Conservation (phyloP, 2,797 vertebrate genomes). For the Otolemur crassicaudatus region DNA sequence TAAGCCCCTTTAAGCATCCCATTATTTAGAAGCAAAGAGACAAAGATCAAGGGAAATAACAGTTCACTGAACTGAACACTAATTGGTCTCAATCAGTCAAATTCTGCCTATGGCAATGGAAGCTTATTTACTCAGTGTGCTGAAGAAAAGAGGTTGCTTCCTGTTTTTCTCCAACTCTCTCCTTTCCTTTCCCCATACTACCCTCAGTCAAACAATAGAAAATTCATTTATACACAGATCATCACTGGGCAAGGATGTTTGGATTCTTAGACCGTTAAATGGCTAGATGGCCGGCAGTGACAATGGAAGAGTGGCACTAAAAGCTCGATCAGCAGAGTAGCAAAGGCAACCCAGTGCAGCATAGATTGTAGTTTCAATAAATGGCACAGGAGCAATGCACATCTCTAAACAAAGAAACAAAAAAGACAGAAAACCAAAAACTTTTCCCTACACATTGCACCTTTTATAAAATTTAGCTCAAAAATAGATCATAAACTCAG, state of each 20-base stretch:
- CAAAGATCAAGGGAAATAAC: conserved; percentile 46
- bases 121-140: not conserved
- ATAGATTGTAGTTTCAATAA: not conserved
- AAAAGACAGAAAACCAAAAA: not conserved
- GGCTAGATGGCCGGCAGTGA: not conserved
- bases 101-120: not conserved
- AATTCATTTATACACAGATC: not conserved
- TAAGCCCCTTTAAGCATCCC: conserved; percentile 24
- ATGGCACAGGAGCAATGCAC: not conserved
- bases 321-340: not conserved
- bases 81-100: not conserved
- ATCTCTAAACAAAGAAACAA: not conserved
- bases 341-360: not conserved
- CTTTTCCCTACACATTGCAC: not conserved
- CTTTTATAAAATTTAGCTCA: not conserved
- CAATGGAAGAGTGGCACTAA: not conserved
- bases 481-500: not conserved
- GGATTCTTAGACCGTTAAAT: not conserved
- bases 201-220: not conserved
- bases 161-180: not conserved
- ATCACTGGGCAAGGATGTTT: not conserved
- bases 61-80: not conserved
- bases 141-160: not conserved
- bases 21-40: conserved; percentile 39
- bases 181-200: not conserved